Evolutionary conservation across 92 coral and sea anemone genomes (phyloP).

Genomic region (Epizoanthus fatuus): DNA sequence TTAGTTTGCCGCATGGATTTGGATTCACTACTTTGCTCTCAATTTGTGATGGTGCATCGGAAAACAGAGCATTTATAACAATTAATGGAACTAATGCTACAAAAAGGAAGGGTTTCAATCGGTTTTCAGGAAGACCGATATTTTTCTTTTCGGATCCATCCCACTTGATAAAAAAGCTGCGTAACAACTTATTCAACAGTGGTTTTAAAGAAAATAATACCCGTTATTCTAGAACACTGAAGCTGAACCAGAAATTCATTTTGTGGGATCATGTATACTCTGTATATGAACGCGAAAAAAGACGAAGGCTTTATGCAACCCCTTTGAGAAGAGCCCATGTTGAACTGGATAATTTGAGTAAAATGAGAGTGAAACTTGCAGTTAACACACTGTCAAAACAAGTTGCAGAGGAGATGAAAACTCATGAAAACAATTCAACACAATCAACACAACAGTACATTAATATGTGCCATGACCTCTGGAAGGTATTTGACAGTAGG

Average conservation of each 20-base stretch:
- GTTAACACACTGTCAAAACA: constrained; percentile 39
- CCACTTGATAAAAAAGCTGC: constrained; percentile 40
- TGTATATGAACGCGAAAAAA: constrained; percentile 21
- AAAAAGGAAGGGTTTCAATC: not conserved
- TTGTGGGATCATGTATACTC: constrained; percentile 54
- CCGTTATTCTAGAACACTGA: constrained; percentile 37
- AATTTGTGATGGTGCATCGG: constrained; percentile 51
- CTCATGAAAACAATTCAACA: not conserved
- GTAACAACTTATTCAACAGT: constrained; percentile 43
- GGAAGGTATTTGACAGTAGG: no score
- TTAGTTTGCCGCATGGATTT: constrained; percentile 39
- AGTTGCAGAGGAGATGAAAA: constrained; percentile 34
- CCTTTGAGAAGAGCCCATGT: constrained; percentile 38
- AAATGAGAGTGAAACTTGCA: constrained; percentile 51
- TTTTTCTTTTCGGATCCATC: constrained; percentile 48
- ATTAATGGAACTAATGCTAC: not conserved
- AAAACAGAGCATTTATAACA: constrained; percentile 19
- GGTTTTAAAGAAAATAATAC: constrained; percentile 37
- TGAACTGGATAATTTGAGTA: constrained; percentile 33
- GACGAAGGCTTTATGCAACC: constrained; percentile 41
- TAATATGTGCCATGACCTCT: no score
- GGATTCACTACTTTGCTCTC: constrained; percentile 45
- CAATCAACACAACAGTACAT: not conserved
- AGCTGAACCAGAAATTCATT: constrained; percentile 12
- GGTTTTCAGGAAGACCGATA: constrained; percentile 35